Percentiles rank a stretch among this genome's conserved stretches.
phyloP scores from a whole-genome alignment of 2,888 invertebrate genomes.

The Drosophila nigricruria region DNA sequence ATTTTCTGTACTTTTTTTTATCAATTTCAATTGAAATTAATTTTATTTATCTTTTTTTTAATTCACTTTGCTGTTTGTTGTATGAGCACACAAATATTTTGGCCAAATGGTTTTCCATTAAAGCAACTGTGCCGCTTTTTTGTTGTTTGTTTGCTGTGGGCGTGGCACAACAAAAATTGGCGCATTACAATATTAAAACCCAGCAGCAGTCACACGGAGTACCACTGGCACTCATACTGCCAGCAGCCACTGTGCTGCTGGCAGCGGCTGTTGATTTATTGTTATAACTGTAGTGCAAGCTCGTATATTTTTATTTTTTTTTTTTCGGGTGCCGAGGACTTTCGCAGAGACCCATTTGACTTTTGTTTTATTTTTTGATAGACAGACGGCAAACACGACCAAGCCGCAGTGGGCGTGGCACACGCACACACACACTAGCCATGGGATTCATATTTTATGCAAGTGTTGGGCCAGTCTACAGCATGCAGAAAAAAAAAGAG shows the following conservation, averaged over 20 bases:
- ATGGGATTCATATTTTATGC: slow-evolving; percentile 73
- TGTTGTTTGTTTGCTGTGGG: neutral
- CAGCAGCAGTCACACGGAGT: slow-evolving; percentile 23
- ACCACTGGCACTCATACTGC: slow-evolving; percentile 40
- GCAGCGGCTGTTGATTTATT: slow-evolving; percentile 78
- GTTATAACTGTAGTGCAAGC: slow-evolving; percentile 73
- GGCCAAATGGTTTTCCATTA: slow-evolving; percentile 72
- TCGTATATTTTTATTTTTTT: slow-evolving; percentile 53
- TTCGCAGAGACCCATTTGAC: slow-evolving; percentile 60
- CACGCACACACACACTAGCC: slow-evolving; percentile 21
- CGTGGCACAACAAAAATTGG: slow-evolving; percentile 38
- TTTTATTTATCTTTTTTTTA: slow-evolving; percentile 14
- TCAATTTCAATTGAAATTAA: slow-evolving; percentile 42
- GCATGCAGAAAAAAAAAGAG: slow-evolving; percentile 17
- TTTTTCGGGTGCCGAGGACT: slow-evolving; percentile 51
- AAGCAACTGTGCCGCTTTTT: slow-evolving; percentile 34
- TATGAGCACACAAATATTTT: slow-evolving; percentile 47
- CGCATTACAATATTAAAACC: slow-evolving; percentile 79
- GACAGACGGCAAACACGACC: slow-evolving; percentile 71
- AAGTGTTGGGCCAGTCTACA: slow-evolving; percentile 51
- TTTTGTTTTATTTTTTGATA: slow-evolving; percentile 78
- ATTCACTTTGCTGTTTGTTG: neutral
- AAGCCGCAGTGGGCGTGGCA: slow-evolving; percentile 38
- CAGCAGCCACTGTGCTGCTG: slow-evolving; percentile 60
- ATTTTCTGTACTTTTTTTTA: slow-evolving; percentile 13